Conservation (phyloP, 2,797 vertebrate species). For the Acanthis flammea region DNA sequence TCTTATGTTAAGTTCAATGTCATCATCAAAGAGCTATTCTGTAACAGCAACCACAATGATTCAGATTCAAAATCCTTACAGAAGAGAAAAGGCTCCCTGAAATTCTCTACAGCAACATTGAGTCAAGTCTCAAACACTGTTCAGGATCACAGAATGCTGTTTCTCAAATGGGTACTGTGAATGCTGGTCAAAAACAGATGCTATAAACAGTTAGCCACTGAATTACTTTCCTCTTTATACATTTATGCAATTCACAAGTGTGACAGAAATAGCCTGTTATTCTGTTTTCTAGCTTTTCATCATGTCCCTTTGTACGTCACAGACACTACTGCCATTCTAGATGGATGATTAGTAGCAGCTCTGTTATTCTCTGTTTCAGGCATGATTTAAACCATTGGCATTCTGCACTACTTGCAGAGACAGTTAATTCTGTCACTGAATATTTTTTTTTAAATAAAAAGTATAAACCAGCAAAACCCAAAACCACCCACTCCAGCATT, state of each 20-base stretch:
- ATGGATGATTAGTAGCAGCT: background rate
- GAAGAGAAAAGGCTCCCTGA: background rate
- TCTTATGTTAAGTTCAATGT: background rate
- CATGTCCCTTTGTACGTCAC: slow-evolving; percentile 26
- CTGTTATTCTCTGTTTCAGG: background rate
- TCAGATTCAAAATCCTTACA: background rate
- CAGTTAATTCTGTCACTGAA: background rate
- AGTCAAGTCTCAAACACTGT: background rate
- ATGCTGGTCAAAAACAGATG: background rate
- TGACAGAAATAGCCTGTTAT: slow-evolving; percentile 38
- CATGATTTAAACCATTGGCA: background rate
- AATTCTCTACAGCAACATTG: background rate
- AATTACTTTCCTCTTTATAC: slow-evolving; percentile 23
- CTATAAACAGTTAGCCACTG: slow-evolving; percentile 1
- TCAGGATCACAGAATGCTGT: background rate
- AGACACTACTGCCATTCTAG: slow-evolving; percentile 30
- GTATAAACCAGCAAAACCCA: background rate
- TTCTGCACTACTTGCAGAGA: background rate
- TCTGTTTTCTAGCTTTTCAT: slow-evolving; percentile 34
- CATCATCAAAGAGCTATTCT: slow-evolving; percentile 1
- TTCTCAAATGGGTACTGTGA: background rate
- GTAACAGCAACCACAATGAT: background rate
- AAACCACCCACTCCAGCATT: background rate
- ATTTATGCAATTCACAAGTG: slow-evolving; percentile 15
- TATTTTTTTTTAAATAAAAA: background rate